Base-by-base conservation (phyloP, 2,888 invertebrate genomes). In the Graphium colonna region DNA sequence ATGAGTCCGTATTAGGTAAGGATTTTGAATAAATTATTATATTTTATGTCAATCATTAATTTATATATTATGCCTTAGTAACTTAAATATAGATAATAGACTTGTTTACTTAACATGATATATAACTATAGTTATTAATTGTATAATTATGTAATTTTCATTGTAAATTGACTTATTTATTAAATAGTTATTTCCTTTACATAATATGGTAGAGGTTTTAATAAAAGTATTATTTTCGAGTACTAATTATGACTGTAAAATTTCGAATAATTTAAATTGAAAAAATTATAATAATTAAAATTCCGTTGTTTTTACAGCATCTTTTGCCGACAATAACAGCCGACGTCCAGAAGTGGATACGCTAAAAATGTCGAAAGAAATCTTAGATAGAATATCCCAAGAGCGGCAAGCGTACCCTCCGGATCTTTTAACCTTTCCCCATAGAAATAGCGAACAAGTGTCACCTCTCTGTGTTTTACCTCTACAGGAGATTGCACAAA, bases 401-500 rank as follows among this genome's bases (percentile, higher is more conserved):
- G 87, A 87, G 12, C 91, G 91, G 55, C 91, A 92, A 39, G 93
- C 94, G 12, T 93, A 95, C 72, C 95, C 96, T 16, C 96, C 96
- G 7, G 96, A 96, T 75, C 89, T 96, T 8, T 84, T 96, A 52
- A 93, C 96, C 1, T 96, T 96, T 68, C 94, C 95, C 1, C 90
- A 92, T 0, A 71, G 83, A 73, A 80, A 77, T n/a, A 63, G 63
- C 1, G 63, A 82, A 33, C 83, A 85, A 51, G 69, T 86, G 1
- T 92, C 92, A 0, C 93, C 77, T 0, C 75, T 74, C 26, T 73
- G 73, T 1, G 63, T 70, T 9, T 71, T 76, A 10, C 60, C 63
- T 15, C 62, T 63, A 3, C 59, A 60, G 40, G 65, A 67, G 0
- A 64, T 69, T 45, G 56, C 64, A 3, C 51, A 59, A 48, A 33